Conservation (phyloP, 1,140 invertebrate genomes). For the Rhyacophila brunnea region DNA sequence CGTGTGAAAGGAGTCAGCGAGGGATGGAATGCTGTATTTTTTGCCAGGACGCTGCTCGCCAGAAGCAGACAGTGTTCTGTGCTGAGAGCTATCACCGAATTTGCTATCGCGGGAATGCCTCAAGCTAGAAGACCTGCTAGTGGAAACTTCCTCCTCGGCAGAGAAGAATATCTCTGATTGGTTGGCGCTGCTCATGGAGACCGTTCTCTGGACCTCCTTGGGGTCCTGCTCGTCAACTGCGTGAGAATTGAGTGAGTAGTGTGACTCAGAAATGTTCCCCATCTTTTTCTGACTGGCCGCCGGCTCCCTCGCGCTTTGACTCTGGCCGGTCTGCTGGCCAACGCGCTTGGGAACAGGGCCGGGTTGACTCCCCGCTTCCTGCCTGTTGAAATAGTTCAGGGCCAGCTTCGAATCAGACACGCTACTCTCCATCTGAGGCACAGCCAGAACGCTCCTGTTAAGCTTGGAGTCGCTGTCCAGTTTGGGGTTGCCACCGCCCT, state of each 20-base stretch:
- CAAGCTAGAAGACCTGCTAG: conserved; percentile 64
- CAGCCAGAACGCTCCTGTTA: conserved; percentile 57
- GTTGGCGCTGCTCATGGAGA: conserved; percentile 85
- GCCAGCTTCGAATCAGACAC: conserved; percentile 80
- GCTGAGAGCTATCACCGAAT: conserved; percentile 28
- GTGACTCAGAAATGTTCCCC: conserved; percentile 60
- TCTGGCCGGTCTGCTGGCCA: neutral
- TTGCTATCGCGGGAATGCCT: conserved; percentile 60
- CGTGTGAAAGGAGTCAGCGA: conserved; percentile 20
- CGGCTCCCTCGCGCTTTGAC: conserved; percentile 16
- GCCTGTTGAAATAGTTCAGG: conserved; percentile 46
- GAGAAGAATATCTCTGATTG: conserved; percentile 89
- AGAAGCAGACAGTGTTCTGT: conserved; percentile 45
- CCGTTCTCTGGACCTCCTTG: conserved; percentile 72
- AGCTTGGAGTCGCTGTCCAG: conserved; percentile 78
- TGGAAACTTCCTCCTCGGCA: conserved; percentile 79
- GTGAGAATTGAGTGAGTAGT: conserved; percentile 59
- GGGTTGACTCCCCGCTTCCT: conserved; percentile 12
- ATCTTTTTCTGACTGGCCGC: conserved; percentile 38
- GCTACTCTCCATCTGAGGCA: conserved; percentile 66
- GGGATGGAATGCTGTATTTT: conserved; percentile 31
- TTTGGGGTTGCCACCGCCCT: conserved; percentile 56
- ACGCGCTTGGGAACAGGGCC: conserved; percentile 1
- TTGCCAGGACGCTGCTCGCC: conserved; percentile 38
- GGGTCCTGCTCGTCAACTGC: conserved; percentile 55